Base-by-base conservation (phyloP, 2,113 vertebrate species). In the Colossoma macropomum region DNA sequence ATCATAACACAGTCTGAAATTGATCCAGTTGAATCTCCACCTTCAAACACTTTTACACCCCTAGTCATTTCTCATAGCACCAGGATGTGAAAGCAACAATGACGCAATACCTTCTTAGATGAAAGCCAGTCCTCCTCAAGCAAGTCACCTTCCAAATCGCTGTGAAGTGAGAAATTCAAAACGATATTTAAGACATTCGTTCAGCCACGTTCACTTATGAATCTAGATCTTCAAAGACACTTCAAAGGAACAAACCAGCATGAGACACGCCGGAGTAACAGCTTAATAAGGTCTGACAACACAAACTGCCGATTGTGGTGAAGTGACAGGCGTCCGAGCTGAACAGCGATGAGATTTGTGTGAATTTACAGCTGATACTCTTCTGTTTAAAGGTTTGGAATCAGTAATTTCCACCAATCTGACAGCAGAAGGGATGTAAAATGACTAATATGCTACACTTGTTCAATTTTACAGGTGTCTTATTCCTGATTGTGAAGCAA, bases 101-200 rank as follows among this genome's bases (percentile, higher is more conserved):
- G 5, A 68, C 9, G 48, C 84, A 92, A 95, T 94, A 99, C 98
- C 96, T 98, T 99, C 94, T 98, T 99, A 77, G 94, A 94, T 81
- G 96, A 91, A 3, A 97, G 91, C 89, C 96, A 95, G 89, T 99
- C 97, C 80, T 98, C 98, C 87, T 95, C 96, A 82, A 99, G 95
- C 86, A 99, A 95, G 84, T 98, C 97, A 76, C 97, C 96, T 91
- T 98, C 98, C 75, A 98, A 93, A 91, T 99, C 98, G 92, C 98
- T 99, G 82, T 76, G 0, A 6, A 80, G 60, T 84, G 1, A 92
- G 32, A 71, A 41, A 71, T n/a, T 45, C 13, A 71, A 71, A 59
- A 59, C 8, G 21, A 59, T 1, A 41, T 38, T 23, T 38, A 66
- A 10, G 66, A 69, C 32, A 23, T 4, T 38, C 66, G 23, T 45